Evolutionary conservation across 2,888 invertebrate genomes (phyloP).

Genomic region (Dryococelus australis): DNA sequence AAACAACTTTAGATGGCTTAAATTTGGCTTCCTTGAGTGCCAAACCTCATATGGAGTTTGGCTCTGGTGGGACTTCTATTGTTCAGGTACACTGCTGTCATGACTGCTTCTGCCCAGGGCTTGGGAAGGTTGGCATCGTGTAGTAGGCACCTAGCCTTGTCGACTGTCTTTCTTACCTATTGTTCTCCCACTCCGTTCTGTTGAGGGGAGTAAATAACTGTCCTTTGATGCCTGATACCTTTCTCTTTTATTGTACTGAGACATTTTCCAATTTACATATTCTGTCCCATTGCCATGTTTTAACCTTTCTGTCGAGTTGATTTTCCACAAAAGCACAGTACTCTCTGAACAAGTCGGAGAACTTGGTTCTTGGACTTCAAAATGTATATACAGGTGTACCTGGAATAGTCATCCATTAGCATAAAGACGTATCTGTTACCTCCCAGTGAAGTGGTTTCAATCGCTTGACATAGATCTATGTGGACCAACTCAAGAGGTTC

Average conservation of each 20-base stretch:
- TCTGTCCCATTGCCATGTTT: not conserved
- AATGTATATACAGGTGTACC: too few relatives aligned
- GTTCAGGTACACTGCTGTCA: not conserved
- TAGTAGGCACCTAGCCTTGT: not conserved
- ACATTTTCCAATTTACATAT: not conserved
- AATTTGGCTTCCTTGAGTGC: not conserved
- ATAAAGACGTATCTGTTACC: not conserved
- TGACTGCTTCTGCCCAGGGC: slow-evolving; percentile 16
- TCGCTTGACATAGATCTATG: not conserved
- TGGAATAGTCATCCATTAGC: not conserved
- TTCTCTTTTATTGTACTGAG: not conserved
- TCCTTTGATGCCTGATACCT: not conserved
- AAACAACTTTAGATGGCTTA: not conserved
- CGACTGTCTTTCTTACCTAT: not conserved
- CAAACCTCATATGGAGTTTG: slow-evolving; percentile 1
- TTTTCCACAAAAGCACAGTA: too few relatives aligned
- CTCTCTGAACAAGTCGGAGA: too few relatives aligned
- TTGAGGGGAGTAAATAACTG: too few relatives aligned
- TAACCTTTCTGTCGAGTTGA: not conserved
- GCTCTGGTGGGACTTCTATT: not conserved
- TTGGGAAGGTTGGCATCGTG: slow-evolving; percentile 2
- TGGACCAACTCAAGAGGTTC: not conserved
- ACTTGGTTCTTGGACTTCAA: too few relatives aligned
- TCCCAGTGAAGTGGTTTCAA: not conserved
- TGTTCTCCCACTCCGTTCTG: not conserved